Evolutionary conservation across 2,797 vertebrate genomes (phyloP), one percentile per base, ranked within the genome.

Genomic region (Tadarida brasiliensis): DNA sequence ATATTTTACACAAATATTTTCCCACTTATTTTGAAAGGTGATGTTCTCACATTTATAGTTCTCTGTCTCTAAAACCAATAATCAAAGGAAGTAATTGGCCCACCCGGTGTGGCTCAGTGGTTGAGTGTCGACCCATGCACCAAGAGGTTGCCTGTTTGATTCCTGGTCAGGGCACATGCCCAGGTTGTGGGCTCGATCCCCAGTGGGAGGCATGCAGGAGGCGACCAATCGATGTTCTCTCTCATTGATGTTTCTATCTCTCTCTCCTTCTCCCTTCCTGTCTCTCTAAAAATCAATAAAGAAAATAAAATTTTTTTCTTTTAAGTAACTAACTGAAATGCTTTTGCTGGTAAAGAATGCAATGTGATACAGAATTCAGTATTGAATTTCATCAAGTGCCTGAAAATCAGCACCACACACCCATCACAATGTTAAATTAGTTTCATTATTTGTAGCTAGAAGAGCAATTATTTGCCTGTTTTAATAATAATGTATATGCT

Each of bases 361-460:
- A 70, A 59, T 12, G 30, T 96, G 81, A 91, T 89, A 90, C 85
- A 92, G 51, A 17, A 87, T 68, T 12, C 57, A 30, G 51, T 68
- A 35, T 0, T 1, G 87, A 91, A 68, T 80, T 82, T 65, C 47
- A 82, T 26, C 5, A 33, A 35, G 30, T 44, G 11, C 20, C 59
- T 87, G 47, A 77, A 70, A 80, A 56, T 57, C 30, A 95, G 12
- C 33, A 73, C 10, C 74, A 19, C 35, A 39, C 26, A 1, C 56
- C 47, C 33, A 67, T 17, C n/a, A 57, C 11, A 70, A 22, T 81
- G 20, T 59, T 84, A 94, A 94, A 39, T 33, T 83, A 2, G 3
- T 63, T 56, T 90, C 24, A 30, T 54, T 54, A 47, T 39, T 49
- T 15, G 15, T 30, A 80, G 10, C 7, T 76, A 85, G 20, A n/a